A percentile compares a stretch with the other conserved stretches of the same genome.
Evolutionary conservation across 2,888 invertebrate species (phyloP).

Genomic region (Lithophane semibrunnea): DNA sequence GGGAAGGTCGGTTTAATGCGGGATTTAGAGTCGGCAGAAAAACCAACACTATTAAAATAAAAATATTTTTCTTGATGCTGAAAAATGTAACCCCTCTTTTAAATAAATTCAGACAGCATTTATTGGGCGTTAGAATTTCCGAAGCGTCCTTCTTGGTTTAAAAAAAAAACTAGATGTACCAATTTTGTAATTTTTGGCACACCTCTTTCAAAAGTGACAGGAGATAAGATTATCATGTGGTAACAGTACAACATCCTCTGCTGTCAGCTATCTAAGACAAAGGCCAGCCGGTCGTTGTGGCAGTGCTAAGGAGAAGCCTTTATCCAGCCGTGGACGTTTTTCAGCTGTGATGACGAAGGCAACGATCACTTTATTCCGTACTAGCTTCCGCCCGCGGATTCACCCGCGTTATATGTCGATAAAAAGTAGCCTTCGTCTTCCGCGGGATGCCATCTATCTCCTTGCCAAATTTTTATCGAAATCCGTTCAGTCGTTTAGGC

Average conservation of each 20-base stretch:
- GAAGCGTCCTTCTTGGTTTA: neutral
- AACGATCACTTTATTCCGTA: neutral
- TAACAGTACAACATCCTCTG: neutral
- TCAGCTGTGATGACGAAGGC: neutral
- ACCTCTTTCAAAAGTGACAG: neutral
- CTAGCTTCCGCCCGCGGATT: too few species aligned
- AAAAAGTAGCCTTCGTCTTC: too few species aligned
- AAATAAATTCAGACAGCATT: neutral
- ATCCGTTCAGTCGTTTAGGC: too few species aligned
- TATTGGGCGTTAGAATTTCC: neutral
- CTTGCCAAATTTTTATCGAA: too few species aligned
- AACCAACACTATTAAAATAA: neutral
- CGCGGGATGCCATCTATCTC: too few species aligned
- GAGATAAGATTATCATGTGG: neutral
- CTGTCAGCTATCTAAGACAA: neutral
- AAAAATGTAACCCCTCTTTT: neutral
- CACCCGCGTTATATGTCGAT: too few species aligned
- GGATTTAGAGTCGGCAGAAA: conserved; percentile 58
- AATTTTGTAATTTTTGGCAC: neutral
- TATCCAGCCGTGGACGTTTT: neutral
- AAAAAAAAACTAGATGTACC: neutral
- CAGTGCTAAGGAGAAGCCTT: neutral
- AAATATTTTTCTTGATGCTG: neutral
- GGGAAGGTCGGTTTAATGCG: conserved; percentile 62
- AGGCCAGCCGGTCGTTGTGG: neutral